A percentile compares a stretch with the other conserved stretches of the same genome.
phyloP scores from a whole-genome alignment of 2,888 invertebrate genomes.

The Ennomos fuscantarius region DNA sequence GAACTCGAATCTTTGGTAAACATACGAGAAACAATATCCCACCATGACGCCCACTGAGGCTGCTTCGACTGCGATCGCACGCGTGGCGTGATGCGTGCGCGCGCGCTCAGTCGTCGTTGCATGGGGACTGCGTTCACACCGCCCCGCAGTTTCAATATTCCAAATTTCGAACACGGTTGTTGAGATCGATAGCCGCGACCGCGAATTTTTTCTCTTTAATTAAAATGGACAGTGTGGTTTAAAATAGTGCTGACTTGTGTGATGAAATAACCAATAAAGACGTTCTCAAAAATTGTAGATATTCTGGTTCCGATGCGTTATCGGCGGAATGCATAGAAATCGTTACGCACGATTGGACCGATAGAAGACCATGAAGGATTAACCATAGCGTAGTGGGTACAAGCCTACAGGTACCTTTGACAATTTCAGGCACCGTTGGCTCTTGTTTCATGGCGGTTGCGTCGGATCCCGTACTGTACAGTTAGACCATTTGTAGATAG shows the following conservation, averaged over 20 bases:
- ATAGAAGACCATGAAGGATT: conserved; percentile 65
- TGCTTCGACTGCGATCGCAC: conserved; percentile 37
- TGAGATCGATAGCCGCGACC: conserved; percentile 38
- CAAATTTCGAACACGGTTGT: conserved; percentile 49
- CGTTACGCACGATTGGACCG: conserved; percentile 64
- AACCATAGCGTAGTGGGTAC: conserved; percentile 55
- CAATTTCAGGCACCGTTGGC: conserved; percentile 71
- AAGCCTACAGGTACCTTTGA: conserved; percentile 47
- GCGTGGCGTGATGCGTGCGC: conserved; percentile 56
- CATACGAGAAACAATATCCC: conserved; percentile 53
- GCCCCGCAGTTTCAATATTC: conserved; percentile 45
- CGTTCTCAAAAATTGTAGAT: conserved; percentile 32
- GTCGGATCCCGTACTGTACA: conserved; percentile 57
- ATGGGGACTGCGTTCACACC: conserved; percentile 65
- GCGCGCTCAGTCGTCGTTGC: conserved; percentile 58
- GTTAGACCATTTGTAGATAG: conserved; percentile 46
- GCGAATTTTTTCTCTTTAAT: conserved; percentile 40
- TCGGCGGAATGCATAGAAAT: conserved; percentile 70
- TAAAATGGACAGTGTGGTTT: conserved; percentile 45
- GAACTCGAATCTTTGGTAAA: conserved; percentile 49
- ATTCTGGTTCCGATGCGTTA: conserved; percentile 43
- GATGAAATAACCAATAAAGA: conserved; percentile 31
- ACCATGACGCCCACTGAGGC: conserved; percentile 43
- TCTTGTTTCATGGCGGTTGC: conserved; percentile 69
- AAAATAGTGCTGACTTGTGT: conserved; percentile 38